Percentiles rank a stretch among this genome's conserved stretches.
Conservation (phyloP, 2,888 invertebrate species). For the Hanleya hanleyi region DNA sequence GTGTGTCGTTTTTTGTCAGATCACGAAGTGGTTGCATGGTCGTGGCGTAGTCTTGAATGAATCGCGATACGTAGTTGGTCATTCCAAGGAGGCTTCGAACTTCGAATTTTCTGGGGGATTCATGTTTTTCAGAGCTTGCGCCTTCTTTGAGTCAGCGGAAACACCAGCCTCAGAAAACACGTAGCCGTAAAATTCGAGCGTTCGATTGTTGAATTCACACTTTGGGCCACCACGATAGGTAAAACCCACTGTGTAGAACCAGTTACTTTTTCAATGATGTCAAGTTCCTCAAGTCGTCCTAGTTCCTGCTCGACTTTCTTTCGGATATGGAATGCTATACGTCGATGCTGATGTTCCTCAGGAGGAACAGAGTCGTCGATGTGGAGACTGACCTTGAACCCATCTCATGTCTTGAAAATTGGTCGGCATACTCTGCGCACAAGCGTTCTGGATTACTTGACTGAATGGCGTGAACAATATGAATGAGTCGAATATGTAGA, state of each 20-base stretch:
- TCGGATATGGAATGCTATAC: neutral
- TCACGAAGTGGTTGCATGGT: neutral
- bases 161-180: neutral
- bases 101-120: neutral
- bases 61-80: neutral
- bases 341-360: neutral
- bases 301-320: neutral
- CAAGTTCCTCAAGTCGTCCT: neutral
- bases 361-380: neutral
- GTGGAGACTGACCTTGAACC: neutral
- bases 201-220: neutral
- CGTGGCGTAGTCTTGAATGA: neutral
- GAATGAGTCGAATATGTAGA: neutral
- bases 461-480: neutral
- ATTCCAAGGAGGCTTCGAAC: neutral
- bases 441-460: neutral
- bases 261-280: neutral
- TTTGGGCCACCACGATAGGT: neutral
- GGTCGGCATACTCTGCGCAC: neutral
- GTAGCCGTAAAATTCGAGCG: neutral
- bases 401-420: no score
- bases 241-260: neutral
- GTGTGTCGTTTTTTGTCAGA: neutral
- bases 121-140: neutral
- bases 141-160: neutral